phyloP scores from a whole-genome alignment of 2,888 invertebrate species.

The Ornithoptera priamus region DNA sequence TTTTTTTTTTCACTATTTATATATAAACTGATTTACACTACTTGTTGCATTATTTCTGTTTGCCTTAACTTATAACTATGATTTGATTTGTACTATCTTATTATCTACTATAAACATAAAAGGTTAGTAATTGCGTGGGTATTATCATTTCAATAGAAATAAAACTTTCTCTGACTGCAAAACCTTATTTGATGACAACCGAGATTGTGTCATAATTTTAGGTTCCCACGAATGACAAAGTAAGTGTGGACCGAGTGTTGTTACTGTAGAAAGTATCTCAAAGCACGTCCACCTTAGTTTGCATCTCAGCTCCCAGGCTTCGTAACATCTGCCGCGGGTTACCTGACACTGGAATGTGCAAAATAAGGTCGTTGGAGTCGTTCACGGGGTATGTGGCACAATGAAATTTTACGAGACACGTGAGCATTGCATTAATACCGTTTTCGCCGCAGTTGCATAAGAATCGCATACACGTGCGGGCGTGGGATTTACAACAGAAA shows the following conservation, averaged over 20 bases:
- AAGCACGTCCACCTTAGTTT: slow-evolving; percentile 75
- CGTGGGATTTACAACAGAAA: slow-evolving; percentile 56
- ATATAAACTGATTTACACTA: no score
- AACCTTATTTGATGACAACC: slow-evolving; percentile 51
- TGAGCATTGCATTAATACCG: slow-evolving; percentile 24
- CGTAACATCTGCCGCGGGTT: slow-evolving; percentile 64
- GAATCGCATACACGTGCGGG: slow-evolving; percentile 65
- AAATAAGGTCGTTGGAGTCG: slow-evolving; percentile 67
- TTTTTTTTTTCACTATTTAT: no score
- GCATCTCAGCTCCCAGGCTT: slow-evolving; percentile 68
- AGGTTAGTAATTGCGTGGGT: no score
- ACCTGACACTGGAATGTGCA: slow-evolving; percentile 59
- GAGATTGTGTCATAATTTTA: slow-evolving; percentile 60
- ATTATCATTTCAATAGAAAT: slow-evolving; percentile 25
- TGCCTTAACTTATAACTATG: no score
- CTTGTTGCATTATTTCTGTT: no score
- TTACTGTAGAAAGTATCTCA: slow-evolving; percentile 69
- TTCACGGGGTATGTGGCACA: slow-evolving; percentile 47
- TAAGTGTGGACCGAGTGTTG: slow-evolving; percentile 62
- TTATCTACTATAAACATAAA: no score
- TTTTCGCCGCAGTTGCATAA: slow-evolving; percentile 29
- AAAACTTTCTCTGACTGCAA: slow-evolving; percentile 49
- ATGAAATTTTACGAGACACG: slow-evolving; percentile 40
- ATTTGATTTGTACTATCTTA: no score
- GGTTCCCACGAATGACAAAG: slow-evolving; percentile 74